Conservation (phyloP, 2,113 vertebrate species). For the Fulmarus glacialis region DNA sequence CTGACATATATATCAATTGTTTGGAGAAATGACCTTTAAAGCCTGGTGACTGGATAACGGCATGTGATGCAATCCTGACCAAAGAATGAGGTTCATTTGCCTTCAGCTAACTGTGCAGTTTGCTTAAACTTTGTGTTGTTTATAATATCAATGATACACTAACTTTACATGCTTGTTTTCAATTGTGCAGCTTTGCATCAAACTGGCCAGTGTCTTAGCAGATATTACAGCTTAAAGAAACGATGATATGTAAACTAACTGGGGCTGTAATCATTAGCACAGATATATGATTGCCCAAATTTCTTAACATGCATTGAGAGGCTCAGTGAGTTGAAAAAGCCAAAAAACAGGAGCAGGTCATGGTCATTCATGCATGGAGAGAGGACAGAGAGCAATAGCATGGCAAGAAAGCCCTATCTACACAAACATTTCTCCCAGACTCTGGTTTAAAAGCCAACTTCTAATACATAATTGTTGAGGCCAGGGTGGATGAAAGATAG, state of each 20-base stretch:
- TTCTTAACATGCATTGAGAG: neutral
- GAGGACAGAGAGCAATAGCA: neutral
- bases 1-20: neutral
- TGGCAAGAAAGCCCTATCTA: neutral
- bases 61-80: neutral
- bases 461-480: neutral
- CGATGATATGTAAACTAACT: neutral
- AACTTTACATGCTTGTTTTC: neutral
- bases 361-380: neutral
- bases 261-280: neutral
- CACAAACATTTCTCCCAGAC: neutral
- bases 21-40: slow-evolving; percentile 8
- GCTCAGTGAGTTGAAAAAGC: neutral
- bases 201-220: neutral
- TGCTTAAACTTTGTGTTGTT: slow-evolving; percentile 4
- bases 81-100: neutral
- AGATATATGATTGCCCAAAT: neutral
- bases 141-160: neutral
- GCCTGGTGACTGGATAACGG: neutral
- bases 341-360: neutral
- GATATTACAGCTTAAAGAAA: neutral
- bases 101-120: neutral
- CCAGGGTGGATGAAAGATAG: neutral
- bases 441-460: neutral
- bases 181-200: neutral